Percentiles rank a stretch among this genome's conserved stretches.
These are phyloP conservation scores for Phengaris alcon DNA, from an alignment of 2,888 invertebrate species.

Conservation along the genomic window DNA sequence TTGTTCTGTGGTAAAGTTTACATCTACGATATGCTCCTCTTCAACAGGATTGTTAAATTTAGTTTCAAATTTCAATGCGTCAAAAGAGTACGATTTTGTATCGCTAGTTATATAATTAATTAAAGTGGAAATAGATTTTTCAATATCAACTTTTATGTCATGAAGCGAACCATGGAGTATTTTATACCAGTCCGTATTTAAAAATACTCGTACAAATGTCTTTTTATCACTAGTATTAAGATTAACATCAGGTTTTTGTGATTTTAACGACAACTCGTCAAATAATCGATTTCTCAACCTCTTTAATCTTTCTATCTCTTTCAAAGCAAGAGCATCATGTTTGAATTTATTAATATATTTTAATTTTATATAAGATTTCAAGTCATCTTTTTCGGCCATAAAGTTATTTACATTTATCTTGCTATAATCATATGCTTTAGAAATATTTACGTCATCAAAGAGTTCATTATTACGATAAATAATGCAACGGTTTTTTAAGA, in stretches of 20 bases:
- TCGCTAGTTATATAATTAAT: slow-evolving; percentile 52
- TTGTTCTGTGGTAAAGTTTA: slow-evolving; percentile 45
- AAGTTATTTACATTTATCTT: slow-evolving; percentile 45
- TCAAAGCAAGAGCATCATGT: slow-evolving; percentile 39
- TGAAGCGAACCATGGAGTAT: slow-evolving; percentile 36
- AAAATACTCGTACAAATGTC: slow-evolving; percentile 41
- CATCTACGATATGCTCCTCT: slow-evolving; percentile 44
- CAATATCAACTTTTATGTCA: slow-evolving; percentile 43
- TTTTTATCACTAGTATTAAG: slow-evolving; percentile 43
- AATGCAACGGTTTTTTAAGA: slow-evolving; percentile 43
- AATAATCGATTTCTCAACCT: slow-evolving; percentile 43
- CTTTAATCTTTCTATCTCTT: slow-evolving; percentile 47
- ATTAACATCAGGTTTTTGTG: slow-evolving; percentile 26
- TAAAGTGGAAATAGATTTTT: slow-evolving; percentile 47
- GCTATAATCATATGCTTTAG: slow-evolving; percentile 46
- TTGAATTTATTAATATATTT: slow-evolving; percentile 44
- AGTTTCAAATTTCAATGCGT: slow-evolving; percentile 46
- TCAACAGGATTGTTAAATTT: slow-evolving; percentile 39
- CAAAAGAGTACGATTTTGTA: slow-evolving; percentile 48
- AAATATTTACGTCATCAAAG: slow-evolving; percentile 44
- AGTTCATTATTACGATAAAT: slow-evolving; percentile 45
- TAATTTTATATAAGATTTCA: slow-evolving; percentile 49
- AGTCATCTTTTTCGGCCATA: slow-evolving; percentile 41
- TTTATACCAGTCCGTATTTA: slow-evolving; percentile 43
- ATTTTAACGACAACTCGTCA: slow-evolving; percentile 36